These are phyloP conservation scores for Caenorhabditis panamensis DNA, from an alignment of 2,888 invertebrate genomes.

Conservation along the genomic window DNA sequence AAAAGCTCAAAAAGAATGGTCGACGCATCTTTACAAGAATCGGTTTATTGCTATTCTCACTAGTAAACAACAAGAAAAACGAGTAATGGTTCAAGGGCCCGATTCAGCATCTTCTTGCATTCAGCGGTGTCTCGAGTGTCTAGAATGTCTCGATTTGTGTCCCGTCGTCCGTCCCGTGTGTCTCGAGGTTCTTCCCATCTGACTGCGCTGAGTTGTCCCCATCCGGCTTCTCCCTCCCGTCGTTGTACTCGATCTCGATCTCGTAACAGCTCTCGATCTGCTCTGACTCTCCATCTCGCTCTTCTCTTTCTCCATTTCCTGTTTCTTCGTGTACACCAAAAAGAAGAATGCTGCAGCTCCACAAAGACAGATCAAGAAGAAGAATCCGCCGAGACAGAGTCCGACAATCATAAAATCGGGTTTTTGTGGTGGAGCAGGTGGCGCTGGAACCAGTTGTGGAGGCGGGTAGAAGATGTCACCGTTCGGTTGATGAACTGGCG, in stretches of 20 bases:
- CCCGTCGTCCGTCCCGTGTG: not conserved
- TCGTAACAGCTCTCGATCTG: not conserved
- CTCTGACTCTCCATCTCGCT: not conserved
- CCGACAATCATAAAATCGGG: conserved; percentile 1
- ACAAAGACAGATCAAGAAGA: not conserved
- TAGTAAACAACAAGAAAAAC: not conserved
- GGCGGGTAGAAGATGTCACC: not conserved
- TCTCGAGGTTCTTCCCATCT: not conserved
- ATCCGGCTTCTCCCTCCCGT: not conserved
- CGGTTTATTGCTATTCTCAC: no score
- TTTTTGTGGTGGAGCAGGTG: not conserved
- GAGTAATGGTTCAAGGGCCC: not conserved
- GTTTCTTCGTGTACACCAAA: not conserved
- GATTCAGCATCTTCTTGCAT: no score
- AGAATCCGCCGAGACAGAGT: not conserved
- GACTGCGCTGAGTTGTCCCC: not conserved
- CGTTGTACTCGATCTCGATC: not conserved
- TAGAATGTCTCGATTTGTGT: not conserved
- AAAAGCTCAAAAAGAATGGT: no score
- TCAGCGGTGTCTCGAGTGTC: not conserved
- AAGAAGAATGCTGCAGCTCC: not conserved
- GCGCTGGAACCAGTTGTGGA: not conserved
- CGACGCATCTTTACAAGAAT: no score
- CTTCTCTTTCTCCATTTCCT: not conserved
- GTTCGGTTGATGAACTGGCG: no score